These are phyloP conservation scores for Popillia japonica DNA, from an alignment of 1,140 invertebrate species.

Conservation along the genomic window DNA sequence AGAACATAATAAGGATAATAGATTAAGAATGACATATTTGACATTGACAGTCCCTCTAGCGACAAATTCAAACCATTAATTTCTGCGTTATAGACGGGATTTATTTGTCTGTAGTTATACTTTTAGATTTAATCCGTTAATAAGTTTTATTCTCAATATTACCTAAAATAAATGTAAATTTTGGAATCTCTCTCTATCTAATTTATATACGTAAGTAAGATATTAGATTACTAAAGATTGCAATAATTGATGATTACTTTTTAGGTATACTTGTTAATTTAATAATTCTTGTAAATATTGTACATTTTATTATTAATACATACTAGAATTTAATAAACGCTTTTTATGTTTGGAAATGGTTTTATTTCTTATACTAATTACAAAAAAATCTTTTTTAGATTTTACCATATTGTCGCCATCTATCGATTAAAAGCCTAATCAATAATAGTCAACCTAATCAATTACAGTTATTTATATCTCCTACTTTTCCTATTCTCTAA, in stretches of 20 bases:
- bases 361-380: neutral
- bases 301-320: slow-evolving; percentile 25
- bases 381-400: no score
- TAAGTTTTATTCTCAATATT: neutral
- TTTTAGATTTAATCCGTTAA: neutral
- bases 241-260: neutral
- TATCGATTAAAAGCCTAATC: no score
- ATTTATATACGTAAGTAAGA: neutral
- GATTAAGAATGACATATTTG: neutral
- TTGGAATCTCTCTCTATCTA: neutral
- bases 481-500: neutral
- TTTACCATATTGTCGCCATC: neutral
- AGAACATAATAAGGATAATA: neutral
- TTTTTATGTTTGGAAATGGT: slow-evolving; percentile 5
- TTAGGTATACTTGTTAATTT: slow-evolving; percentile 20
- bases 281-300: slow-evolving; percentile 14
- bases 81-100: neutral
- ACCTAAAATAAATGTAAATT: slow-evolving; percentile 6
- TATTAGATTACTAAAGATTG: neutral
- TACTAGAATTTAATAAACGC: slow-evolving; percentile 23
- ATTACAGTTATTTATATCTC: no score
- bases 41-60: neutral
- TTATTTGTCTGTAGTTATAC: neutral
- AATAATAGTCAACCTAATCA: no score
- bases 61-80: neutral